Conservation (phyloP, 2,888 invertebrate species). For the Tenodera sinensis region DNA sequence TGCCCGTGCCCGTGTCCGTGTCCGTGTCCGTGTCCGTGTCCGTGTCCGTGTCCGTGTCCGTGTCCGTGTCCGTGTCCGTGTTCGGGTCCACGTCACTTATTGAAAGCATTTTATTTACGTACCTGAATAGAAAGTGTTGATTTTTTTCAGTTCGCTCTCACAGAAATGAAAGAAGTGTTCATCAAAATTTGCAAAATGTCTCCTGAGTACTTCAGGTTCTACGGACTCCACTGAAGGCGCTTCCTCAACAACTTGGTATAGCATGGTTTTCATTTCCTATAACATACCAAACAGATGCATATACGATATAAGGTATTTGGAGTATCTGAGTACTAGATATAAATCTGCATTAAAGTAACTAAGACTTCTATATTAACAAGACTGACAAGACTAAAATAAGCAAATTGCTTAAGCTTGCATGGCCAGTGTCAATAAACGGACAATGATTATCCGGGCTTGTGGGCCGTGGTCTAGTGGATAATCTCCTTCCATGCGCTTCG, state of each 20-base stretch:
- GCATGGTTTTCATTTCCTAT: constrained; percentile 93
- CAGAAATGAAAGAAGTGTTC: constrained; percentile 94
- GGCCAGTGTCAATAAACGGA: too few relatives aligned
- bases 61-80: too few relatives aligned
- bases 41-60: too few relatives aligned
- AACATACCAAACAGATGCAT: constrained; percentile 31
- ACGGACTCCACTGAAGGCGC: constrained; percentile 88
- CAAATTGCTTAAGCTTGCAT: too few relatives aligned
- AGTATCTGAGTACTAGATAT: neutral
- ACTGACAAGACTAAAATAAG: too few relatives aligned
- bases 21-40: too few relatives aligned
- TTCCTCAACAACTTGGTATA: constrained; percentile 87
- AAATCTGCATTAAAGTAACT: neutral
- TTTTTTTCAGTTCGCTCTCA: constrained; percentile 93
- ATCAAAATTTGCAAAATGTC: constrained; percentile 91
- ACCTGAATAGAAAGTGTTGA: constrained; percentile 95
- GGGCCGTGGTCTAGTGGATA: too few relatives aligned
- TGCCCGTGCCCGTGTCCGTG: too few relatives aligned
- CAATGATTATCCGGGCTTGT: too few relatives aligned
- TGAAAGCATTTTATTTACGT: constrained; percentile 33
- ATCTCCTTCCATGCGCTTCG: too few relatives aligned
- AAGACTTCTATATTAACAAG: too few relatives aligned
- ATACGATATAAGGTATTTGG: neutral
- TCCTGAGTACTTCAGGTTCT: constrained; percentile 79
- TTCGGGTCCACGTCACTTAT: too few relatives aligned